Percentiles rank a stretch among this genome's conserved stretches.
Evolutionary conservation across 2,113 vertebrate genomes (phyloP).

Genomic region (Cacatua alba): DNA sequence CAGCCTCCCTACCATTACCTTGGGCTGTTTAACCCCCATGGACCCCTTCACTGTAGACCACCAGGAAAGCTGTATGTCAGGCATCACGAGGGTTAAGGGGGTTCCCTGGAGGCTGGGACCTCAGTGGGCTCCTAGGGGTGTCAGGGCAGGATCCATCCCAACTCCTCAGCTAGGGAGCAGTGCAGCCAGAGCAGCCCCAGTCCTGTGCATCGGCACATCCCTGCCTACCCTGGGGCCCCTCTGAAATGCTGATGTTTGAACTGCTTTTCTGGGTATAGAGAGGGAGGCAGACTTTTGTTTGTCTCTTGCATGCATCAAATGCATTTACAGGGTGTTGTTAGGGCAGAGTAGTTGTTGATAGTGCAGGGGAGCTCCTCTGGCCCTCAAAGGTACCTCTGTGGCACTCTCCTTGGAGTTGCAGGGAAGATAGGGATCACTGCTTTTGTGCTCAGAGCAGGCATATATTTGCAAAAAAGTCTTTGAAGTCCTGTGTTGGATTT

Average conservation of each 20-base stretch:
- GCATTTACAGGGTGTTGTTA: not conserved
- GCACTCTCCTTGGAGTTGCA: fast-evolving
- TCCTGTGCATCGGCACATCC: fast-evolving
- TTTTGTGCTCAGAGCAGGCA: not conserved
- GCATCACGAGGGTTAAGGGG: fast-evolving
- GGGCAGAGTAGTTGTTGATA: not conserved
- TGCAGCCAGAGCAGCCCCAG: not conserved
- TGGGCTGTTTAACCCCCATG: not conserved
- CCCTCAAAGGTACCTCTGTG: not conserved
- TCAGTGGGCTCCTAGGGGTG: not conserved
- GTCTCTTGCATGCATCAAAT: not conserved
- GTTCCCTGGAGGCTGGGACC: not conserved
- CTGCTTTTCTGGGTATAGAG: not conserved
- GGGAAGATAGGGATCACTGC: not conserved
- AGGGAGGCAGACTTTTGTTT: not conserved
- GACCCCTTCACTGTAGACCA: not conserved
- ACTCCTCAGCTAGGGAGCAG: not conserved
- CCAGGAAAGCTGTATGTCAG: not conserved
- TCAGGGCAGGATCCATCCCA: not conserved
- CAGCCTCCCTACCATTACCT: not conserved
- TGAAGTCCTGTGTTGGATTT: slow-evolving; percentile 5
- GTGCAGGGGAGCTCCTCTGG: not conserved
- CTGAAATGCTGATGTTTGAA: not conserved
- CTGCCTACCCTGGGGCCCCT: not conserved
- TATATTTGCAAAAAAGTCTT: not conserved